These are phyloP conservation scores for Sphaerophoria taeniata DNA, from an alignment of 2,888 invertebrate genomes.

Conservation along the genomic window DNA sequence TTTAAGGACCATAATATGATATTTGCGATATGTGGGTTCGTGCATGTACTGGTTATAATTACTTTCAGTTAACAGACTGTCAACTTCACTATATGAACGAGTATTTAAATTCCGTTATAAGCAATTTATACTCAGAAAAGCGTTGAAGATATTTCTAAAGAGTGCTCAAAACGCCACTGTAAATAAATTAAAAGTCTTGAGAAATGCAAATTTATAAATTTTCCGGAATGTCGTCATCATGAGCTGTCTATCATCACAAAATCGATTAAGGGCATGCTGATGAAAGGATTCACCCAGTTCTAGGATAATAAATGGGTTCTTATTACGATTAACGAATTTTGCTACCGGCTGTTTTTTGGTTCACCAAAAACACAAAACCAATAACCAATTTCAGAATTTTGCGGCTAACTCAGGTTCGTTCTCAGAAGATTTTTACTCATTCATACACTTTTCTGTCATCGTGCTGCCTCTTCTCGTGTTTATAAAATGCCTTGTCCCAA, in stretches of 20 bases:
- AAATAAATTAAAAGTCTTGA: slow-evolving; percentile 38
- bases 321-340: slow-evolving; percentile 1
- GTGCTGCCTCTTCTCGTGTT: neutral
- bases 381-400: slow-evolving; percentile 22
- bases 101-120: too few relatives aligned
- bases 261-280: too few relatives aligned
- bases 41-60: too few relatives aligned
- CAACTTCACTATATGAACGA: too few relatives aligned
- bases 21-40: too few relatives aligned
- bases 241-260: slow-evolving; percentile 4
- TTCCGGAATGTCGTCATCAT: slow-evolving; percentile 12
- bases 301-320: slow-evolving; percentile 15
- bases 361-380: slow-evolving; percentile 14
- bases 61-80: too few relatives aligned
- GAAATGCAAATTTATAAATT: slow-evolving; percentile 21
- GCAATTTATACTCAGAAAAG: too few relatives aligned
- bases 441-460: too few relatives aligned
- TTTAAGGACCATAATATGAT: too few relatives aligned
- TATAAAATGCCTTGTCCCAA: neutral
- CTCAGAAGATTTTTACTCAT: too few relatives aligned
- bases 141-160: neutral
- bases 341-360: slow-evolving; percentile 21
- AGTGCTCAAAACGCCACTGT: neutral
- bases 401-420: neutral
- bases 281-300: slow-evolving; percentile 2